phyloP scores from a whole-genome alignment of 1,140 invertebrate species.

The Eufriesea mexicana region DNA sequence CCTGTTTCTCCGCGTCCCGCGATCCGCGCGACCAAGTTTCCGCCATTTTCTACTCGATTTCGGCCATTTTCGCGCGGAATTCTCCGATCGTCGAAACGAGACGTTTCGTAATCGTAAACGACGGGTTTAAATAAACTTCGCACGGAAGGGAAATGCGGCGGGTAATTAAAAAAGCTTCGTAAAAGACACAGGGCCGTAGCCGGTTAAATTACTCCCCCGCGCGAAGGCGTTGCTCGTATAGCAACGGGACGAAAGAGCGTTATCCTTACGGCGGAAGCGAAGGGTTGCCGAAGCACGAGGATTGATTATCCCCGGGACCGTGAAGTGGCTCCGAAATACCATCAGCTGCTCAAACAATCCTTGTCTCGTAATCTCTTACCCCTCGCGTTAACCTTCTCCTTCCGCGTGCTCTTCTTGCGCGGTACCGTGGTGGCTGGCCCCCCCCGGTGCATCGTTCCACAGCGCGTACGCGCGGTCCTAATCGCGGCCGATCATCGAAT shows the following conservation, averaged over 20 bases:
- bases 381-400: not conserved
- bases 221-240: not conserved
- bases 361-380: not conserved
- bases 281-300: slow-evolving; percentile 1
- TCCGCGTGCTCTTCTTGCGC: too few species aligned
- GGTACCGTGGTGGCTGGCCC: too few species aligned
- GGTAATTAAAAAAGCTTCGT: not conserved
- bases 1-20: not conserved
- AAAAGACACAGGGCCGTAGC: not conserved
- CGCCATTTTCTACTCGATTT: too few species aligned
- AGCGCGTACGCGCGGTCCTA: not conserved
- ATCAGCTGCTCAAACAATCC: not conserved
- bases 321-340: slow-evolving; percentile 3
- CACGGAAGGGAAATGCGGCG: not conserved
- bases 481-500: not conserved
- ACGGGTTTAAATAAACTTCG: not conserved
- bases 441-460: too few species aligned
- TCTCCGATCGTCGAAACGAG: too few species aligned
- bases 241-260: not conserved
- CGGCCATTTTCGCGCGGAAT: too few species aligned
- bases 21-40: too few species aligned
- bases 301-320: not conserved
- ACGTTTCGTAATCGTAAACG: too few species aligned
- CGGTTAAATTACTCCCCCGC: not conserved
- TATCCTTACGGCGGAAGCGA: not conserved